Evolutionary conservation across 1,140 invertebrate species (phyloP), one percentile per base, ranked within the genome.

Genomic region (Piezodorus guildinii): DNA sequence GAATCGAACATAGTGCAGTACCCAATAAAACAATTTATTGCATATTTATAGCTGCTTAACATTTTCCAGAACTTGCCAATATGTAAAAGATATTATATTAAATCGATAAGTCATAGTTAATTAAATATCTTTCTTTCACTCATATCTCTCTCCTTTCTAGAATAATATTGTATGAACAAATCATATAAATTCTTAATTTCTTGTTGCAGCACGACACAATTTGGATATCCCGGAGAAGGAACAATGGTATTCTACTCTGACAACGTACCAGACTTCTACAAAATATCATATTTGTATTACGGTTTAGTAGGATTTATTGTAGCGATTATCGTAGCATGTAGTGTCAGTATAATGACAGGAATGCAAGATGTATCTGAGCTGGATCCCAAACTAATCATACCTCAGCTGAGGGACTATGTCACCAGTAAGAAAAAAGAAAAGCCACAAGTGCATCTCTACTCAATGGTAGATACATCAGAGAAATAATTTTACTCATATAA

Each of bases 261-360:
- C 10, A 12, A 49, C 9, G 23, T 54, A 3, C 34, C 27, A n/a
- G 34, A 23, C 15, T 21, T 39, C 19, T 63, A 49, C 27, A 51
- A 30, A 54, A 27, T 63, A 15, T 63, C 62, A 17, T 63, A 54
- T 23, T 21, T 52, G n/a, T 56, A 63, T 17, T 63, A 52, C 17
- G 30, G 44, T 2, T 3, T 43, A 52, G 4, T 52, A 21, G 49
- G 49, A 16, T 52, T 52, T n/a, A 9, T 52, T 6, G 23, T 52
- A 21, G 49, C 17, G 12, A 21, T 19, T 3, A 30, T 63, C 9
- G 49, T 44, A 19, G 34, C 12, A 17, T 23, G 15, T n/a, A 19
- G 10, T 9, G 44, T 39, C n/a, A 44, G 16, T 8, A 44, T 61
- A 25, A 21, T 61, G 8, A 21, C 17, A 5, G 60, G 39, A 21